Conservation (phyloP, 2,113 vertebrate species). For the Urocolius indicus region DNA sequence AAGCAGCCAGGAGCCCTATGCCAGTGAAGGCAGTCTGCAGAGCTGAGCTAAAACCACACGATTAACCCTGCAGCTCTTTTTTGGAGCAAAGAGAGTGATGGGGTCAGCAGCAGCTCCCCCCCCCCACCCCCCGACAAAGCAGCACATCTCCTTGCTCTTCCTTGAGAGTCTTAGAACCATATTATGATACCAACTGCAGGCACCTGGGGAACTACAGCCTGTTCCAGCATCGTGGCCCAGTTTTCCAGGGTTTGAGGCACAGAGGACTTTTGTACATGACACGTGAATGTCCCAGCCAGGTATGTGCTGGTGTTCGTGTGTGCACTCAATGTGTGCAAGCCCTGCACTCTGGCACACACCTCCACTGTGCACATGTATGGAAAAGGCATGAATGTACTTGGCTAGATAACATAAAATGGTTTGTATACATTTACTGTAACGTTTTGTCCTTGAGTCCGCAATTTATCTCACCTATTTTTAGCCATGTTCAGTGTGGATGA, state of each 20-base stretch:
- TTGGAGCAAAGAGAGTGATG: fast-evolving
- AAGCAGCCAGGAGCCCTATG: background rate
- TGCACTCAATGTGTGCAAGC: background rate
- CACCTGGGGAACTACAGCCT: background rate
- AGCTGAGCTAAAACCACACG: background rate
- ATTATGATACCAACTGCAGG: background rate
- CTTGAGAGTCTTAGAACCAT: background rate
- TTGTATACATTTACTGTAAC: background rate
- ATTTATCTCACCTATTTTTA: constrained; percentile 46
- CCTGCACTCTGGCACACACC: background rate
- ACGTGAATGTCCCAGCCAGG: background rate
- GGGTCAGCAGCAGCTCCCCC: background rate
- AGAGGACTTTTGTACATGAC: background rate
- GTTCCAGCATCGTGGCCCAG: background rate
- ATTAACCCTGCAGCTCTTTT: background rate
- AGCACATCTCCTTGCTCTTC: background rate
- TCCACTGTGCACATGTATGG: background rate
- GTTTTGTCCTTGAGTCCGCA: background rate
- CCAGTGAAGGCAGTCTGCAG: background rate
- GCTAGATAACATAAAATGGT: background rate
- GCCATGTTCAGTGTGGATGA: background rate
- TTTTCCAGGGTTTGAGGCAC: background rate
- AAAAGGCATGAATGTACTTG: fast-evolving
- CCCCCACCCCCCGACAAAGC: background rate
- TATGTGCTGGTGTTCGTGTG: background rate